Evolutionary conservation across 2,888 invertebrate species (phyloP).

Genomic region (Melanostoma mellinum): DNA sequence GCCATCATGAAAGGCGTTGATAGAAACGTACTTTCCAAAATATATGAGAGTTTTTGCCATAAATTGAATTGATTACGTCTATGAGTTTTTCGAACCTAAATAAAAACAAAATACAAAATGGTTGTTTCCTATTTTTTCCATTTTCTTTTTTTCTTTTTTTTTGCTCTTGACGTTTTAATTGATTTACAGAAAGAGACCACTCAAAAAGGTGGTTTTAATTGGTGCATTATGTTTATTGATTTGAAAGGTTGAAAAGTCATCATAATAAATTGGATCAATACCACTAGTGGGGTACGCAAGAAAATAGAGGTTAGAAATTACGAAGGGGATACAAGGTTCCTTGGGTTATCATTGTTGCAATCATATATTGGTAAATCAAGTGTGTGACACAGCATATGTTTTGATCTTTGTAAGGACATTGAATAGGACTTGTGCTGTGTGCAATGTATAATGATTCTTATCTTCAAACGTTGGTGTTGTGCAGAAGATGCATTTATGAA

Average conservation of each 20-base stretch:
- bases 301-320: slow-evolving; percentile 6
- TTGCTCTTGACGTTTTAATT: slow-evolving; percentile 24
- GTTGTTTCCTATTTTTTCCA: not conserved
- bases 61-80: slow-evolving; percentile 51
- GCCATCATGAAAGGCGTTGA: slow-evolving; percentile 39
- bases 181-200: slow-evolving; percentile 14
- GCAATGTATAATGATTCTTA: too few species aligned
- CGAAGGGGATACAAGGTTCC: not conserved
- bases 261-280: slow-evolving; percentile 36
- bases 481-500: too few species aligned
- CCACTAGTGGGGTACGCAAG: not conserved
- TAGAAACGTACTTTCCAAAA: slow-evolving; percentile 65
- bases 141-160: slow-evolving; percentile 4
- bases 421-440: too few species aligned
- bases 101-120: slow-evolving; percentile 7
- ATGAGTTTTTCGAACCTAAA: slow-evolving; percentile 21
- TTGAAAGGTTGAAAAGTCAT: slow-evolving; percentile 24
- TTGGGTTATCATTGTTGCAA: slow-evolving; percentile 6
- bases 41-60: slow-evolving; percentile 36
- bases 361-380: slow-evolving; percentile 10
- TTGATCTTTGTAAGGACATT: not conserved
- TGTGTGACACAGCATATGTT: slow-evolving; percentile 5
- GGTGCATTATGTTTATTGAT: slow-evolving; percentile 29
- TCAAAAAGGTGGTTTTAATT: slow-evolving; percentile 4
- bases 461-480: too few species aligned